These are phyloP conservation scores for Chrysemys picta DNA, from an alignment of 2,113 vertebrate genomes.

Conservation along the genomic window DNA sequence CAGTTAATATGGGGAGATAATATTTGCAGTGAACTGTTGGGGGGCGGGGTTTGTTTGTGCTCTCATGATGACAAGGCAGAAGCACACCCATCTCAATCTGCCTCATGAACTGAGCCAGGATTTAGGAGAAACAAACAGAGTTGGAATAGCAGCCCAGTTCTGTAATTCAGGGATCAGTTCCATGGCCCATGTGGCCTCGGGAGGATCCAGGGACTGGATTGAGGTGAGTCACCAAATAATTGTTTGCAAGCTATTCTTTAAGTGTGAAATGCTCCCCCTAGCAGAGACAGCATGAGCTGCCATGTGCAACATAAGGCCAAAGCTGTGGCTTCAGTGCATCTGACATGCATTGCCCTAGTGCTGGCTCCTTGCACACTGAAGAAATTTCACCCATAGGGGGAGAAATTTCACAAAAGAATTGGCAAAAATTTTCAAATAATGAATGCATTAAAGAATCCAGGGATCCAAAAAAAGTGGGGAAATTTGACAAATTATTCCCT, in stretches of 20 bases:
- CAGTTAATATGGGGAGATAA: background rate
- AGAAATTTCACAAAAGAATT: background rate
- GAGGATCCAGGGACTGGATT: background rate
- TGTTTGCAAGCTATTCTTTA: background rate
- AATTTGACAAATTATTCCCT: rapidly evolving
- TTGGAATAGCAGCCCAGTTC: background rate
- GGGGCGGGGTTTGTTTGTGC: background rate
- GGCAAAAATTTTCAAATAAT: background rate
- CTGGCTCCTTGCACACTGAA: background rate
- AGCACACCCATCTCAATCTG: too few relatives aligned
- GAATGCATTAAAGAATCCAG: rapidly evolving
- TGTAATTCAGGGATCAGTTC: background rate
- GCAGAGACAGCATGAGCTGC: background rate
- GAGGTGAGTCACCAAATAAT: background rate
- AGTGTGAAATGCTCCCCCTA: background rate
- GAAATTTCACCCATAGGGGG: background rate
- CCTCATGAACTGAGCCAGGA: too few relatives aligned
- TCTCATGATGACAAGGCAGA: too few relatives aligned
- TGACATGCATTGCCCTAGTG: background rate
- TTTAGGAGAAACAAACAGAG: background rate
- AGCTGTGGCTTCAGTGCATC: background rate
- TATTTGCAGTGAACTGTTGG: background rate
- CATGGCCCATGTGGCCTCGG: background rate
- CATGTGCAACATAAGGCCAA: background rate
- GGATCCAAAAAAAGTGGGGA: rapidly evolving